These are phyloP conservation scores for Talpa occidentalis DNA, from an alignment of 2,113 vertebrate species.

Conservation along the genomic window DNA sequence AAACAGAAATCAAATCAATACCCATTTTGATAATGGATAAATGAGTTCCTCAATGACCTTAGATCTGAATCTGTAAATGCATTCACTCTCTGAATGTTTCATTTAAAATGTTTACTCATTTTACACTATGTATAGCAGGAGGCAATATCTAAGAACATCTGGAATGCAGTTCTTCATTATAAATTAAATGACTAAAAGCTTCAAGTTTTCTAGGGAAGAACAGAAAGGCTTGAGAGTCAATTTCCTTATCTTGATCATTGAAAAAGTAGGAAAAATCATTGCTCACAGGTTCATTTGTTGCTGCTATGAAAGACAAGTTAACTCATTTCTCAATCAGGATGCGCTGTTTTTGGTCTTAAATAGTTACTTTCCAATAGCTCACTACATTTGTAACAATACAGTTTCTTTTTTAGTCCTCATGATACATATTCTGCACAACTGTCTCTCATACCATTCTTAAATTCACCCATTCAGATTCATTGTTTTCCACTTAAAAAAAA, in stretches of 20 bases:
- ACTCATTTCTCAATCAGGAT: not conserved
- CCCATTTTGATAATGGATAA: not conserved
- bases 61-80: not conserved
- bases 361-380: not conserved
- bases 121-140: not conserved
- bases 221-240: not conserved
- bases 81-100: not conserved
- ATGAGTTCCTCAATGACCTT: not conserved
- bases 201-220: not conserved
- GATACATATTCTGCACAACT: not conserved
- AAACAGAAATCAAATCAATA: not conserved
- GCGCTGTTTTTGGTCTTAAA: not conserved
- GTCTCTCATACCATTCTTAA: not conserved
- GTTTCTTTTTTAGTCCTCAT: not conserved
- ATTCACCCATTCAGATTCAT: not conserved
- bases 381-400: not conserved
- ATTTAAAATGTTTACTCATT: constrained; percentile 9
- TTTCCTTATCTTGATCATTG: not conserved
- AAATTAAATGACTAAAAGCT: not conserved
- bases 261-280: not conserved
- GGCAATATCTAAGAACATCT: not conserved
- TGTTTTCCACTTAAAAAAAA: constrained; percentile 1
- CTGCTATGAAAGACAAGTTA: not conserved
- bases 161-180: not conserved
- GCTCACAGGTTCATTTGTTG: not conserved